These are phyloP conservation scores for Erpobdella octoculata DNA, from an alignment of 2,888 invertebrate species.

Conservation along the genomic window DNA sequence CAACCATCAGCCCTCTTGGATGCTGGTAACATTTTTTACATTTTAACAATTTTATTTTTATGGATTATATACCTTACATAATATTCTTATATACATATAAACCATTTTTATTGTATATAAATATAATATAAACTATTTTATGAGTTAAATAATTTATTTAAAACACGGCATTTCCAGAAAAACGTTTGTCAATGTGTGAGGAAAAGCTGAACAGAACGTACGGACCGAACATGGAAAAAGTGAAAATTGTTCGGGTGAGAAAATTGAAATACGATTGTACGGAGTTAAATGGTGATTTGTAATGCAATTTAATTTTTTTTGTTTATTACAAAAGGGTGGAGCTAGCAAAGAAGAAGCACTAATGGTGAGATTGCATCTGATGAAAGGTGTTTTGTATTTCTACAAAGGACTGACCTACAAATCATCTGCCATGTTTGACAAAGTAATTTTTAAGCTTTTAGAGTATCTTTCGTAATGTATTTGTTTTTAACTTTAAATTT, in stretches of 20 bases:
- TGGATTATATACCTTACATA: neutral
- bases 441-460: slow-evolving; percentile 39
- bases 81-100: neutral
- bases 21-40: too few species aligned
- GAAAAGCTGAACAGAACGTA: slow-evolving; percentile 62
- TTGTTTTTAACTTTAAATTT: too few species aligned
- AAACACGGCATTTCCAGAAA: slow-evolving; percentile 55
- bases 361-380: slow-evolving; percentile 68
- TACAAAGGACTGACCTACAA: slow-evolving; percentile 66
- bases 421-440: slow-evolving; percentile 59
- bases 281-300: neutral
- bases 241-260: slow-evolving; percentile 46
- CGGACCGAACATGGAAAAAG: slow-evolving; percentile 61
- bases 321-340: slow-evolving; percentile 40
- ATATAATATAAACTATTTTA: slow-evolving; percentile 2
- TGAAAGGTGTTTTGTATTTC: slow-evolving; percentile 71
- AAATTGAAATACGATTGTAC: neutral
- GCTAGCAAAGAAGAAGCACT: slow-evolving; percentile 66
- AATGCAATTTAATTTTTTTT: neutral
- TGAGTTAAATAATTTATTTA: too few species aligned
- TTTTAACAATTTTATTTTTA: neutral
- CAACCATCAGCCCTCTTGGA: slow-evolving; percentile 67
- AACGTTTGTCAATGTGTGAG: slow-evolving; percentile 64
- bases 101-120: neutral
- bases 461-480: too few species aligned